phyloP scores from a whole-genome alignment of 2,797 vertebrate genomes.

The Rhinichthys osculus region DNA sequence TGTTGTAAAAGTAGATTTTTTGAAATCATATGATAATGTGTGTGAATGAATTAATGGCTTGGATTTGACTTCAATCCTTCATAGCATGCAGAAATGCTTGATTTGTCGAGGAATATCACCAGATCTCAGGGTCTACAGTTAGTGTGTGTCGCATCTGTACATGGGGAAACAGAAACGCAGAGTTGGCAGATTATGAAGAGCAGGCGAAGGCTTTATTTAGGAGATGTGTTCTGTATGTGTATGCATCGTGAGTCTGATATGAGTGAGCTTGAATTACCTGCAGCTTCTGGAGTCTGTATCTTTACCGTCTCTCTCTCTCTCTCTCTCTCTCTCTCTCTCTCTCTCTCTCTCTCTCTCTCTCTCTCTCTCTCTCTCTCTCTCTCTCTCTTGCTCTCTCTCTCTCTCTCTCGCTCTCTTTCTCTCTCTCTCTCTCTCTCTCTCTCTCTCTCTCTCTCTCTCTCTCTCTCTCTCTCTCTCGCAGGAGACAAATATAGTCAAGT shows the following conservation, averaged over 20 bases:
- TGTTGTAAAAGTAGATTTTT: too few species aligned
- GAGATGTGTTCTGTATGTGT: neutral
- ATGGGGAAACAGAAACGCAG: neutral
- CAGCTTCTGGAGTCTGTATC: neutral
- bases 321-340: neutral
- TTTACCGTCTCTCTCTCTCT: neutral
- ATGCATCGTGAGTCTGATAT: neutral
- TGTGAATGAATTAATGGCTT: neutral
- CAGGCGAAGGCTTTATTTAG: neutral
- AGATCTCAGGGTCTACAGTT: neutral
- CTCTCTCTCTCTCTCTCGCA: neutral
- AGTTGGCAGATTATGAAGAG: neutral
- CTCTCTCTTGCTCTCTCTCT: neutral
- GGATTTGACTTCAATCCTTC: neutral
- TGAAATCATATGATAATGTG: neutral
- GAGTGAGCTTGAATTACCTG: constrained; percentile 24
- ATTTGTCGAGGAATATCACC: too few species aligned
- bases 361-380: neutral
- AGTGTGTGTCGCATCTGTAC: neutral
- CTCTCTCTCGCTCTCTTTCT: neutral
- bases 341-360: neutral
- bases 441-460: neutral
- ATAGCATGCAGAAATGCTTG: neutral
- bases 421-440: neutral
- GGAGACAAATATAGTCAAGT: too few species aligned